Evolutionary conservation across 2,888 invertebrate genomes (phyloP).

Genomic region (Lasioglossum vierecki): DNA sequence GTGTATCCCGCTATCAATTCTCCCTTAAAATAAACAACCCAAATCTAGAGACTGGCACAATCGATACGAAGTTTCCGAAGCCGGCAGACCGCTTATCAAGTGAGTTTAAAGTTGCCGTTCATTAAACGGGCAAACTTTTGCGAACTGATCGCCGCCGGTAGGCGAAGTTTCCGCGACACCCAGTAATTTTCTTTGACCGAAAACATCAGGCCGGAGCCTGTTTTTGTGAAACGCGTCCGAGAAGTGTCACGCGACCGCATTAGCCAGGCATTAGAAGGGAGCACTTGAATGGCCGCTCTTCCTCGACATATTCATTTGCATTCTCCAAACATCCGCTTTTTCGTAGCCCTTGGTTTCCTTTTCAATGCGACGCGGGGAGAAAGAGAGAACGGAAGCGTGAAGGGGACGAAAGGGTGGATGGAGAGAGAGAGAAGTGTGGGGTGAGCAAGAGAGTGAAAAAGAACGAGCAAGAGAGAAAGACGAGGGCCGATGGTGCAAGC

Average conservation of each 20-base stretch:
- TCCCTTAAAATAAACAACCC: not conserved
- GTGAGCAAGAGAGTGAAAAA: conserved; percentile 7
- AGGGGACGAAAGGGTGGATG: conserved; percentile 7
- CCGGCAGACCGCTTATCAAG: not conserved
- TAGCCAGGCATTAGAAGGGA: conserved; percentile 33
- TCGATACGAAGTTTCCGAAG: not conserved
- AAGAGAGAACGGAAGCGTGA: conserved; percentile 28
- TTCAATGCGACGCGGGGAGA: conserved; percentile 41
- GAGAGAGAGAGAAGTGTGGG: conserved; percentile 24
- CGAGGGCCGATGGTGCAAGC: conserved; percentile 29
- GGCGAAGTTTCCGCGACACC: not conserved
- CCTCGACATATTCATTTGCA: conserved; percentile 58
- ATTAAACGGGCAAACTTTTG: not conserved
- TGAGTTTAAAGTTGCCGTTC: not conserved
- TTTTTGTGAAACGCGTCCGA: conserved; percentile 20
- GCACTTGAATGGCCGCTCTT: conserved; percentile 33
- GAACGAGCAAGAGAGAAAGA: conserved; percentile 29
- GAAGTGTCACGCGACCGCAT: conserved; percentile 32
- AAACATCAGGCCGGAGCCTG: not conserved
- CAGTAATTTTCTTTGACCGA: not conserved
- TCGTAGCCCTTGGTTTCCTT: conserved; percentile 55
- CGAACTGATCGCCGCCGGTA: not conserved
- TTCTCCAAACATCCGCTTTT: conserved; percentile 64
- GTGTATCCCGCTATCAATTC: not conserved
- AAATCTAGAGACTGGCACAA: not conserved